phyloP scores from a whole-genome alignment of 2,113 vertebrate genomes.

The Mohoua ochrocephala region DNA sequence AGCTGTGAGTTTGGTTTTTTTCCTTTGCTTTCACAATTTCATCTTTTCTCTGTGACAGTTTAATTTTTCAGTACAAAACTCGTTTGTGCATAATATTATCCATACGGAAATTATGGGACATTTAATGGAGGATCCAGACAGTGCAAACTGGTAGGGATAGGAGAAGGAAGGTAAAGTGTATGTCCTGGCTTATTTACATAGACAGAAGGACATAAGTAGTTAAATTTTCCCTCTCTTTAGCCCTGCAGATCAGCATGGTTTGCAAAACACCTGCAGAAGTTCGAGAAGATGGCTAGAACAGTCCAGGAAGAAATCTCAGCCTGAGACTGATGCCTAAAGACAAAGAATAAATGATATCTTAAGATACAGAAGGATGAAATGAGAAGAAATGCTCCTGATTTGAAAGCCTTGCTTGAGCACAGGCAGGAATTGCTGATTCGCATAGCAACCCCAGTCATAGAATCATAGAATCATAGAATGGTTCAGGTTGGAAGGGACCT shows the following conservation, averaged over 20 bases:
- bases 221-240: background rate
- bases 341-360: background rate
- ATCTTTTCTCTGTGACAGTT: background rate
- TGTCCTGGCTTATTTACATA: background rate
- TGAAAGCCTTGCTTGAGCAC: background rate
- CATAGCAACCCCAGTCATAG: background rate
- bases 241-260: background rate
- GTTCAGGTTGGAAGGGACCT: fast-evolving
- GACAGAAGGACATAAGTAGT: background rate
- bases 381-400: background rate
- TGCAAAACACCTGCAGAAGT: background rate
- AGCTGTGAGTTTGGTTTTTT: background rate
- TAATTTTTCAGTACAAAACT: background rate
- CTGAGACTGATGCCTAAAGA: background rate
- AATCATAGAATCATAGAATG: background rate
- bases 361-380: background rate
- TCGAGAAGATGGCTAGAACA: background rate
- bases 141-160: background rate
- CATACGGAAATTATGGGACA: background rate
- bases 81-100: background rate
- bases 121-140: background rate
- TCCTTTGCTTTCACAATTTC: background rate
- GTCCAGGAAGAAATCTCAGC: background rate
- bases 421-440: background rate
- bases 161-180: background rate